phyloP scores from a whole-genome alignment of 2,797 vertebrate genomes.

The Neosilurus mollespiculum region DNA sequence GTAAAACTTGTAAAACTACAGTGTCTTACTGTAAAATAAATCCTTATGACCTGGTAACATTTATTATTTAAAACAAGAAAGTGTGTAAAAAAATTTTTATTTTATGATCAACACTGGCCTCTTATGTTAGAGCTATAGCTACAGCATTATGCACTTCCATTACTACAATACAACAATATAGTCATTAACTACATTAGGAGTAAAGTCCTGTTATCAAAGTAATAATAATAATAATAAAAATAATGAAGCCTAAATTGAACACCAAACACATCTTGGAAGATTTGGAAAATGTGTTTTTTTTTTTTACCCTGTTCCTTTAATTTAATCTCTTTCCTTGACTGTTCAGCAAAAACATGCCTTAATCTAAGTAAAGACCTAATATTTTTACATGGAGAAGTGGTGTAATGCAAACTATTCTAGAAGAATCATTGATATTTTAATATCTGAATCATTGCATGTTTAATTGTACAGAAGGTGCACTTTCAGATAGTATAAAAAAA shows the following conservation, averaged over 20 bases:
- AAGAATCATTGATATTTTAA: neutral
- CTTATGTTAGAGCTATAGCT: neutral
- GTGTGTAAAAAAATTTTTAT: neutral
- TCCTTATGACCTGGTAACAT: neutral
- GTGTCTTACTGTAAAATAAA: neutral
- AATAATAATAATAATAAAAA: neutral
- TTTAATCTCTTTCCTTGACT: neutral
- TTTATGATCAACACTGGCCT: slow-evolving; percentile 4
- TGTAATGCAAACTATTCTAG: neutral
- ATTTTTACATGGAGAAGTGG: neutral
- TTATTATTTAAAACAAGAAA: neutral
- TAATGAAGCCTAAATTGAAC: neutral
- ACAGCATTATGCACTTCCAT: neutral
- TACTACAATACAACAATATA: no score
- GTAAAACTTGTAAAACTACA: slow-evolving; percentile 3
- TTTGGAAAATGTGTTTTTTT: neutral
- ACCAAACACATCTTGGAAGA: neutral
- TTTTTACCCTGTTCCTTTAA: neutral
- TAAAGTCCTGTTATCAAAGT: neutral
- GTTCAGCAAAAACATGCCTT: neutral
- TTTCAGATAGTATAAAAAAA: neutral
- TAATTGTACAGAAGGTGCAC: neutral
- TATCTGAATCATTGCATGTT: neutral
- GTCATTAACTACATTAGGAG: neutral
- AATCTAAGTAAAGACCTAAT: no score